Base-by-base conservation (phyloP, 1,140 invertebrate genomes). In the Solen grandis region DNA sequence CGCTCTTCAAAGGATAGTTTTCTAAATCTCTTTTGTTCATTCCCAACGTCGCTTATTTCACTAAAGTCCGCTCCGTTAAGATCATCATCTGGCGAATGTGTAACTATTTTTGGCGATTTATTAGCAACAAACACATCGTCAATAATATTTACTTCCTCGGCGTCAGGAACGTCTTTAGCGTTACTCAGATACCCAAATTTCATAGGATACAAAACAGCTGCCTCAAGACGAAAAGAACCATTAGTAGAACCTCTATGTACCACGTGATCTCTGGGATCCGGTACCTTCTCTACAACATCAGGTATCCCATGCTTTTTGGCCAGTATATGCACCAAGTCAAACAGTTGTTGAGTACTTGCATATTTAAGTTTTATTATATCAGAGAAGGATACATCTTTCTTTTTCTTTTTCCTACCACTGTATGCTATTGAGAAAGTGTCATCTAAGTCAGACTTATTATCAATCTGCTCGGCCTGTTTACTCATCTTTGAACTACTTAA, bases 351-450 rank as follows among this genome's bases (percentile, higher is more conserved):
- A 19, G 66, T 72, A 10, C 68, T 41, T 25, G 65, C 36, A 31
- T 80, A 80, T 63, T 73, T 72, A 54, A 80, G 59, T 36, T 80
- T 80, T n/a, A 80, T 72, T 55, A 80, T 72, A 52, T 80, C 77
- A 16, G 77, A 72, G 54, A 80, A 80, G 0, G 77, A 80, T 4
- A 80, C 77, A 36, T 52, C 77, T 5, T 80, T 72, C 52, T 80
- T 80, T 25, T 52, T 59, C 19, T 50, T 70, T 54, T 54, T 65
- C 25, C 65, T 31, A 25, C 74, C 74, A 22, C 74, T 63, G 41
- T 76, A 76, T 29, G 74, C 65, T n/a, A n/a, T n/a, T n/a, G n/a
- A n/a, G n/a, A n/a, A n/a, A n/a, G n/a, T n/a, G n/a, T n/a, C n/a
- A n/a, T n/a, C n/a, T n/a, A n/a, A n/a, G n/a, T n/a, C n/a, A n/a